Base-by-base conservation (phyloP, 2,797 vertebrate species). In the Otus scops region DNA sequence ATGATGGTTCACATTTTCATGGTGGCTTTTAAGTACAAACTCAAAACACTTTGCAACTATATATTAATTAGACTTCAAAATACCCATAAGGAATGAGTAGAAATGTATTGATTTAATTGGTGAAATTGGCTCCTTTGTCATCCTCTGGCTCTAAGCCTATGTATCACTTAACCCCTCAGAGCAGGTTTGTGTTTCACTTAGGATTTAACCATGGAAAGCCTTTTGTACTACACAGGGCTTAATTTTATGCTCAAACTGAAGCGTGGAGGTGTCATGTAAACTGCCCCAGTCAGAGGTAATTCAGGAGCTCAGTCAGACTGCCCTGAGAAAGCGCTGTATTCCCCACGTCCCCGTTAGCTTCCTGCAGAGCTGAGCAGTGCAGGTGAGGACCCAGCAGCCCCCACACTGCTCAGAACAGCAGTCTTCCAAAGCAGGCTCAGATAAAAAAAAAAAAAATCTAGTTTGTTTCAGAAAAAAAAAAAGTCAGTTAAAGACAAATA, bases 21-120 rank as follows among this genome's bases (percentile, higher is more conserved):
- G 17, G 19, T 70, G 47, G 70, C 78, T 92, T 90, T 91, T 70
- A 95, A 59, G 38, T 67, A 78, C 76, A 78, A 76, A 64, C 41
- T 39, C 76, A 78, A 93, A 78, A 17, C 61, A 51, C 77, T 92
- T 68, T 82, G 39, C 88, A 92, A 82, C 59, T 90, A 48, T 77
- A 8, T 43, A 32, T 92, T 86, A 94, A 93, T 94, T 88, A 84
- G 41, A 32, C 43, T 76, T 89, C 91, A 65, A 65, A 85, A 79
- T 32, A 51, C 32, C 63, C 77, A 32, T 63, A n/a, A 1, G 7
- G n/a, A 95, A 51, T n/a, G 43, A 82, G 60, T 27, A 45, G 61
- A 38, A 84, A n/a, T 20, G 30, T 91, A 94, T 95, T 96, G 92
- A 96, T 95, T 93, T 89, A 92, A 94, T 67, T 80, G 92, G 89